Conservation (phyloP, 2,888 invertebrate species). For the Rhaphigaster nebulosa region DNA sequence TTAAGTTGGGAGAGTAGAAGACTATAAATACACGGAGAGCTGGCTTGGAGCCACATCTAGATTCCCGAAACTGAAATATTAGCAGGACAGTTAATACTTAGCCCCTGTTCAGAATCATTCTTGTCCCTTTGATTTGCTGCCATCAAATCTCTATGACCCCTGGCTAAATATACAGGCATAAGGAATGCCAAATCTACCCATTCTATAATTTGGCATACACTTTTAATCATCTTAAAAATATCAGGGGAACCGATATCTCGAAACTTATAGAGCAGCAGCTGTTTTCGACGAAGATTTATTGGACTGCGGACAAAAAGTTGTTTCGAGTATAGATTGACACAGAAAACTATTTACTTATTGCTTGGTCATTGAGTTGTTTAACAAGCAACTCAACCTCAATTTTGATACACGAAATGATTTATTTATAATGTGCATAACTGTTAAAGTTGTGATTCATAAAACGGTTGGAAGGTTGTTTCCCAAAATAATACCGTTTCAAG, state of each 20-base stretch:
- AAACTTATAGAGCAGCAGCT: slow-evolving; percentile 17
- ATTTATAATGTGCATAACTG: no score
- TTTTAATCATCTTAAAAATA: slow-evolving; percentile 57
- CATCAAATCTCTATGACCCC: slow-evolving; percentile 53
- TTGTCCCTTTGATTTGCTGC: slow-evolving; percentile 56
- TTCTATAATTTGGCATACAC: slow-evolving; percentile 53
- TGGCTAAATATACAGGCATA: slow-evolving; percentile 42
- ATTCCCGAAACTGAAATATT: slow-evolving; percentile 58
- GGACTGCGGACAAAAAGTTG: slow-evolving; percentile 13
- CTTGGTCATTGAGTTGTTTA: not conserved
- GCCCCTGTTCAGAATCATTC: slow-evolving; percentile 48
- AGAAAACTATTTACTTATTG: not conserved
- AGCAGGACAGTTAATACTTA: slow-evolving; percentile 55
- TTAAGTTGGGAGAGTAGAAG: not conserved
- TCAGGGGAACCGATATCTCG: slow-evolving; percentile 29
- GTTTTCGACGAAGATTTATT: slow-evolving; percentile 16
- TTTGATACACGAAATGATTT: no score
- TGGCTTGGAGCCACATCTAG: slow-evolving; percentile 53
- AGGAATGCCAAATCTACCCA: slow-evolving; percentile 55
- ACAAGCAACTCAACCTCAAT: not conserved
- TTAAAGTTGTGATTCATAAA: no score
- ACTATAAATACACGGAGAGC: slow-evolving; percentile 14
- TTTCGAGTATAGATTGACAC: not conserved
- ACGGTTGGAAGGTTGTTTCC: no score
- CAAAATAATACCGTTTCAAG: no score